Conservation (phyloP, 2,797 vertebrate species). For the Petrocephalus schoutedeni region DNA sequence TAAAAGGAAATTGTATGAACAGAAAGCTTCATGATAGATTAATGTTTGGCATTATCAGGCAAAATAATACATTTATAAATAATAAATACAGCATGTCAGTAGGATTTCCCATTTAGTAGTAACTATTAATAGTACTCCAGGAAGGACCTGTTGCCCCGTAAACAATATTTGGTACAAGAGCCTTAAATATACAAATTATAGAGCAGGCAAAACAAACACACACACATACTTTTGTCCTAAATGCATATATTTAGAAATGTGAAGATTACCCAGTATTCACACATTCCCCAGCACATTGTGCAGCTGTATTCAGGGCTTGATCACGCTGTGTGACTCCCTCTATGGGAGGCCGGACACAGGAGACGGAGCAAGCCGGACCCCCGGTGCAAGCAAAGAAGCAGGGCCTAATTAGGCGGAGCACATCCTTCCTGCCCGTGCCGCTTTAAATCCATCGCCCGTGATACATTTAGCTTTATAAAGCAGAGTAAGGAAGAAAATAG, state of each 20-base stretch:
- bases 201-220: not conserved
- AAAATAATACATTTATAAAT: not conserved
- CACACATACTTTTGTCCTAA: not conserved
- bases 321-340: not conserved
- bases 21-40: not conserved
- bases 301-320: not conserved
- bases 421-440: not conserved
- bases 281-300: not conserved
- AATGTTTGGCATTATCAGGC: not conserved
- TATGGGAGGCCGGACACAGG: not conserved
- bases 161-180: not conserved
- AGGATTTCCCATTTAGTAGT: not conserved
- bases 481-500: not conserved
- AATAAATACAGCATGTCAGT: not conserved
- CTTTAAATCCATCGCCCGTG: not conserved
- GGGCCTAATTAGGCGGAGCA: not conserved
- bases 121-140: not conserved
- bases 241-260: not conserved
- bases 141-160: not conserved
- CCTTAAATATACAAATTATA: not conserved
- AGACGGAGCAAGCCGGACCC: not conserved
- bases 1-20: not conserved
- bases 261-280: not conserved
- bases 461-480: not conserved
- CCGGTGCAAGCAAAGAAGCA: not conserved